Evolutionary conservation across 2,113 vertebrate genomes (phyloP).

Genomic region (Tachysurus fulvidraco): DNA sequence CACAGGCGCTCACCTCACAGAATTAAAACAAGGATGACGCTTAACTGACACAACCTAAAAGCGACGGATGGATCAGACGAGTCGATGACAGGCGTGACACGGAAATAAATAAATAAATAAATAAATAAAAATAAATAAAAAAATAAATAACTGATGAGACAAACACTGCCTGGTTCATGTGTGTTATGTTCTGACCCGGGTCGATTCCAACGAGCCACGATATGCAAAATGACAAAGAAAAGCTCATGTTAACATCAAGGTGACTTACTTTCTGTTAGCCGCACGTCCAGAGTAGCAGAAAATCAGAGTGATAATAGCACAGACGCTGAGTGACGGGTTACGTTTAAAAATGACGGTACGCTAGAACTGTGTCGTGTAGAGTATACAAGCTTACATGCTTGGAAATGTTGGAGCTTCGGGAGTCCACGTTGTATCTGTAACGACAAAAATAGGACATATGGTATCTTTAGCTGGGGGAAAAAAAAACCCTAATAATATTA

Average conservation of each 20-base stretch:
- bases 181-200: not conserved
- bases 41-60: constrained; percentile 53
- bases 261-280: constrained; percentile 48
- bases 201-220: not conserved
- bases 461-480: not conserved
- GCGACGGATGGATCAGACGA: constrained; percentile 53
- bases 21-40: constrained; percentile 48
- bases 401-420: constrained; percentile 89
- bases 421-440: constrained; percentile 92
- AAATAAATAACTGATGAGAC: constrained; percentile 30
- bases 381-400: constrained; percentile 83
- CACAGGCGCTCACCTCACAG: constrained; percentile 47
- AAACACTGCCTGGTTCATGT: constrained; percentile 25
- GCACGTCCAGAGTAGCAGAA: constrained; percentile 19
- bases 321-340: not conserved
- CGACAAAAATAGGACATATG: constrained; percentile 27
- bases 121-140: too few species aligned
- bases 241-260: not conserved
- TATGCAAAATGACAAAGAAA: not conserved
- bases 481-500: not conserved
- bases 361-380: not conserved
- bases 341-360: not conserved
- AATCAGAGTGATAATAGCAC: constrained; percentile 14
- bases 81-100: constrained; percentile 39
- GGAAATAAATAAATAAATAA: too few species aligned